phyloP scores from a whole-genome alignment of 2,797 vertebrate species.

The Hipposideros larvatus region DNA sequence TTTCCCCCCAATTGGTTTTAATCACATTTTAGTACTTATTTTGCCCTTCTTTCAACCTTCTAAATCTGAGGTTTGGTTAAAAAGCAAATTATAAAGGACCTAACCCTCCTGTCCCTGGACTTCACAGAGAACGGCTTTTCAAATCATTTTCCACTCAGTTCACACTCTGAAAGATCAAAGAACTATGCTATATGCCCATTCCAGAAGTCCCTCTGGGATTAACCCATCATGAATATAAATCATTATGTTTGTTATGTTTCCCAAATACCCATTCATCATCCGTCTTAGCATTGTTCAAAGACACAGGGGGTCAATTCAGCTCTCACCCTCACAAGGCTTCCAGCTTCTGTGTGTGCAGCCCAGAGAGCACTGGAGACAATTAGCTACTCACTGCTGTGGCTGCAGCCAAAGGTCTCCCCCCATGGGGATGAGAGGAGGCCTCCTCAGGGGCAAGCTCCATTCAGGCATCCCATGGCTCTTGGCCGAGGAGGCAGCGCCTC shows the following conservation, averaged over 20 bases:
- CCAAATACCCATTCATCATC: slow-evolving; percentile 52
- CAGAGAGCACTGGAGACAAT: not conserved
- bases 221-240: slow-evolving; percentile 74
- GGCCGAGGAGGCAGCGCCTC: not conserved
- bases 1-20: not conserved
- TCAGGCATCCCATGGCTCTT: slow-evolving; percentile 32
- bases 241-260: slow-evolving; percentile 63
- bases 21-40: not conserved
- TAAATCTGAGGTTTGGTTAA: slow-evolving; percentile 29
- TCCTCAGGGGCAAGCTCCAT: slow-evolving; percentile 25
- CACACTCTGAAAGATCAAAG: slow-evolving; percentile 56
- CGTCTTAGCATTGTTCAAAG: slow-evolving; percentile 49
- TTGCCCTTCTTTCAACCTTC: slow-evolving; percentile 62
- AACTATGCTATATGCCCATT: slow-evolving; percentile 35
- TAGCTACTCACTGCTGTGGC: not conserved
- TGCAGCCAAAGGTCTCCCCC: slow-evolving; percentile 49
- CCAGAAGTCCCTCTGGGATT: slow-evolving; percentile 49
- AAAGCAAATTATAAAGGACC: slow-evolving; percentile 65
- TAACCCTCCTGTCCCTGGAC: slow-evolving; percentile 54
- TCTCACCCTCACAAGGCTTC: not conserved
- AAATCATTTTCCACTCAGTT: slow-evolving; percentile 69
- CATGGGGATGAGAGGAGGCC: not conserved
- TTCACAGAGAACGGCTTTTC: slow-evolving; percentile 72
- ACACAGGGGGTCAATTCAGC: not conserved
- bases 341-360: not conserved